A percentile compares a stretch with the other conserved stretches of the same genome.
Conservation (phyloP, 2,888 invertebrate genomes). For the Ormyrus nitidulus region DNA sequence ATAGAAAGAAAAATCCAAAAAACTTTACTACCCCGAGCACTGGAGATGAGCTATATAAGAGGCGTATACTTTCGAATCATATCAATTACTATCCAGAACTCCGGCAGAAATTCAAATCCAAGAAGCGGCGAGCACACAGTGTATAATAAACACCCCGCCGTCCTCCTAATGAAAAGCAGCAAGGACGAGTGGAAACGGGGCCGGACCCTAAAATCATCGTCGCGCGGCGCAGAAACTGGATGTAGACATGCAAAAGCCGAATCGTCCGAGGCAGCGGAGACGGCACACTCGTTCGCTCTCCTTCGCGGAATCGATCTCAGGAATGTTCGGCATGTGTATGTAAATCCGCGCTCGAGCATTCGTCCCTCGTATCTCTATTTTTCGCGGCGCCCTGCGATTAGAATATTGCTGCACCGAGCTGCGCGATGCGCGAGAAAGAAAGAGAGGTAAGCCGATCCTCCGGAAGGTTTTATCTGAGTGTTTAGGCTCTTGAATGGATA, state of each 20-base stretch:
- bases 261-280: background rate
- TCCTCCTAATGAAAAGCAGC: constrained; percentile 32
- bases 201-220: constrained; percentile 51
- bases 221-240: constrained; percentile 20
- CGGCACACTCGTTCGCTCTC: background rate
- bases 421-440: too few species aligned
- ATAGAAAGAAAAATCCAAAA: too few species aligned
- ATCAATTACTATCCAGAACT: too few species aligned
- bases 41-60: too few species aligned
- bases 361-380: constrained; percentile 34
- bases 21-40: too few species aligned
- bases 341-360: constrained; percentile 41
- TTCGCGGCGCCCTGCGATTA: constrained; percentile 32
- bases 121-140: too few species aligned
- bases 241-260: constrained; percentile 37
- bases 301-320: constrained; percentile 50
- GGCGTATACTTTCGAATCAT: too few species aligned
- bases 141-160: background rate
- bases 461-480: too few species aligned
- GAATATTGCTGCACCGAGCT: background rate
- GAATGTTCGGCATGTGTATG: constrained; percentile 50
- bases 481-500: too few species aligned
- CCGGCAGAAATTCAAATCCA: too few species aligned
- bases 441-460: too few species aligned
- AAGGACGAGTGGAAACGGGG: constrained; percentile 5